Conservation (phyloP, 2,888 invertebrate species). For the Timandra comae region DNA sequence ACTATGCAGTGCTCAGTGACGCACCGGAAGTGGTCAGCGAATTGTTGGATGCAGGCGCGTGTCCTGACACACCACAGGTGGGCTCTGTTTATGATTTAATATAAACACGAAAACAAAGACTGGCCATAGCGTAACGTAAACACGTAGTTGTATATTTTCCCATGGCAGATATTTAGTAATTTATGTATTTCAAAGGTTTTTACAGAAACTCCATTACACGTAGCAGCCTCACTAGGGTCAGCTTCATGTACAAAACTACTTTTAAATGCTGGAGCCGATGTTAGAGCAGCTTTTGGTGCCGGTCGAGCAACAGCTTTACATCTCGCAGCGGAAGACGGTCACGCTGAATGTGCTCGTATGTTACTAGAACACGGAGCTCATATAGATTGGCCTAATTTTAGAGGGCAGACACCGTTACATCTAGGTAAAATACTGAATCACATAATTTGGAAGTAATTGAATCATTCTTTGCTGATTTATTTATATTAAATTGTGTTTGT, state of each 20-base stretch:
- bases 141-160: conserved; percentile 1
- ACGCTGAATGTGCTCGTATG: conserved; percentile 84
- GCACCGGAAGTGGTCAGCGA: conserved; percentile 84
- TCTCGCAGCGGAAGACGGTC: conserved; percentile 91
- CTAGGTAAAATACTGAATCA: conserved; percentile 56
- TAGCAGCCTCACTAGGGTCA: conserved; percentile 85
- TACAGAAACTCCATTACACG: conserved; percentile 90
- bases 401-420: conserved; percentile 90
- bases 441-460: not conserved
- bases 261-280: conserved; percentile 87
- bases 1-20: conserved; percentile 89
- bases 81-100: conserved; percentile 28
- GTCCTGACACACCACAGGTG: conserved; percentile 89
- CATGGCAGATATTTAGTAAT: conserved; percentile 1
- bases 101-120: conserved; percentile 3
- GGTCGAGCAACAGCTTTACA: conserved; percentile 88
- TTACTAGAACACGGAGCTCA: conserved; percentile 85
- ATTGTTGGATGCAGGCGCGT: conserved; percentile 85
- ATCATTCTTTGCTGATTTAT: not conserved
- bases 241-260: conserved; percentile 83
- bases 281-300: conserved; percentile 82
- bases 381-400: conserved; percentile 84
- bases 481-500: too few species aligned
- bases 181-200: conserved; percentile 77
- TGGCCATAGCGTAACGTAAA: conserved; percentile 8